These are phyloP conservation scores for Bursaphelenchus okinawaensis DNA, from an alignment of 2,888 invertebrate genomes.

Conservation along the genomic window DNA sequence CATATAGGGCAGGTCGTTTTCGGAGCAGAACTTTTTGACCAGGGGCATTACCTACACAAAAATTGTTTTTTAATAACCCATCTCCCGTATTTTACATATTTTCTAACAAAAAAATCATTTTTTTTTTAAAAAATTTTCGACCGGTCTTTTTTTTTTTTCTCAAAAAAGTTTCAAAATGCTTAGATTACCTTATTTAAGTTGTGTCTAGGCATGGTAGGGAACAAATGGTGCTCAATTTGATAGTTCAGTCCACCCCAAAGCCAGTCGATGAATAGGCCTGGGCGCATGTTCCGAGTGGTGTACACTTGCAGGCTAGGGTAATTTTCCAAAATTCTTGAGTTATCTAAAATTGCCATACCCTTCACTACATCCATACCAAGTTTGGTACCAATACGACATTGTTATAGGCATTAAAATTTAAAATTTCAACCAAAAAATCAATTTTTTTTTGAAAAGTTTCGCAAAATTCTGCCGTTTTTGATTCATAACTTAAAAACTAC, in stretches of 20 bases:
- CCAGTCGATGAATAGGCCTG: slow-evolving; percentile 46
- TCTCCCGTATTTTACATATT: too few relatives aligned
- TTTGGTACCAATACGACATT: too few relatives aligned
- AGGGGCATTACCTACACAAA: slow-evolving; percentile 53
- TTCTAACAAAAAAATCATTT: too few relatives aligned
- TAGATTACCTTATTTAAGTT: slow-evolving; percentile 25
- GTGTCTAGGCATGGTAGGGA: slow-evolving; percentile 56
- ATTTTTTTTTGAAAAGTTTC: neutral
- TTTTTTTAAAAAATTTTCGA: too few relatives aligned
- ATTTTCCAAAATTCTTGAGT: slow-evolving; percentile 47
- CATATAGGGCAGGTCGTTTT: slow-evolving; percentile 54
- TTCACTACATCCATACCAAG: too few relatives aligned
- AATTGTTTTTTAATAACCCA: too few relatives aligned
- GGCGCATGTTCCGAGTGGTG: slow-evolving; percentile 54
- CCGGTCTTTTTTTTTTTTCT: neutral
- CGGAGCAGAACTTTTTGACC: slow-evolving; percentile 48
- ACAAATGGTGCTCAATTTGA: slow-evolving; percentile 55
- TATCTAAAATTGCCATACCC: slow-evolving; percentile 36
- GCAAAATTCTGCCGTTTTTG: neutral
- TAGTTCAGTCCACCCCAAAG: slow-evolving; percentile 56
- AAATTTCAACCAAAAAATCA: neutral
- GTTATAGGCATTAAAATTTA: neutral
- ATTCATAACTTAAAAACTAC: neutral
- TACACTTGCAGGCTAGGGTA: slow-evolving; percentile 55
- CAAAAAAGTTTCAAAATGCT: neutral